Conservation (phyloP, 2,113 vertebrate species). For the Prionailurus bengalensis region DNA sequence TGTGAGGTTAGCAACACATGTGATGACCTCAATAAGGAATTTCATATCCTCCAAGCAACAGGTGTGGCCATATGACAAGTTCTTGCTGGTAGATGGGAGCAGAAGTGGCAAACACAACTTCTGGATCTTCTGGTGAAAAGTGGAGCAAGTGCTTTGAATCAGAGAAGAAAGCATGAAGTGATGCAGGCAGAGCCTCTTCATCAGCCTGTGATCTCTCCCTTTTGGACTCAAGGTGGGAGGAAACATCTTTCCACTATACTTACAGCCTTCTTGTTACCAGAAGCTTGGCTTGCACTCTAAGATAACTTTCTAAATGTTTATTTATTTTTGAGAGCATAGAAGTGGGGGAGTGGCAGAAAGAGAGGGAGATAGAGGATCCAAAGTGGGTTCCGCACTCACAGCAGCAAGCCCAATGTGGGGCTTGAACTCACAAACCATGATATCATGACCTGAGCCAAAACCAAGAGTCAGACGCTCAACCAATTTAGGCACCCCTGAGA, state of each 20-base stretch:
- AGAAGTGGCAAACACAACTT: background rate
- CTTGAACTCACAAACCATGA: too few relatives aligned
- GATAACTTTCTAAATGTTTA: background rate
- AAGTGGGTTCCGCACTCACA: too few relatives aligned
- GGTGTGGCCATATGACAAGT: background rate
- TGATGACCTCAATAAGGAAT: background rate
- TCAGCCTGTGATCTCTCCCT: background rate
- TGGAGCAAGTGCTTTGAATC: background rate
- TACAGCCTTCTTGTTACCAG: background rate
- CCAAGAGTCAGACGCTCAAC: too few relatives aligned
- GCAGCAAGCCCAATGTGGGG: too few relatives aligned
- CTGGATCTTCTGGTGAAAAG: background rate
- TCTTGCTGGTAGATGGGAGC: background rate
- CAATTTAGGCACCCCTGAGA: background rate
- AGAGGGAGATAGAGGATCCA: too few relatives aligned
- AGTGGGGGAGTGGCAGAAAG: too few relatives aligned
- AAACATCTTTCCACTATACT: background rate
- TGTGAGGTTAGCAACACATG: background rate
- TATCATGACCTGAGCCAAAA: too few relatives aligned
- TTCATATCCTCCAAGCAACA: background rate
- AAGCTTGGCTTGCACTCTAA: background rate
- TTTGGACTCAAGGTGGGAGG: background rate
- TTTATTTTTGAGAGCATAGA: too few relatives aligned
- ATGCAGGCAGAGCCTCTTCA: background rate
- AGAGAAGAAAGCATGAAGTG: background rate